Evolutionary conservation across 2,888 invertebrate genomes (phyloP).

Genomic region (Aphrophora alni): DNA sequence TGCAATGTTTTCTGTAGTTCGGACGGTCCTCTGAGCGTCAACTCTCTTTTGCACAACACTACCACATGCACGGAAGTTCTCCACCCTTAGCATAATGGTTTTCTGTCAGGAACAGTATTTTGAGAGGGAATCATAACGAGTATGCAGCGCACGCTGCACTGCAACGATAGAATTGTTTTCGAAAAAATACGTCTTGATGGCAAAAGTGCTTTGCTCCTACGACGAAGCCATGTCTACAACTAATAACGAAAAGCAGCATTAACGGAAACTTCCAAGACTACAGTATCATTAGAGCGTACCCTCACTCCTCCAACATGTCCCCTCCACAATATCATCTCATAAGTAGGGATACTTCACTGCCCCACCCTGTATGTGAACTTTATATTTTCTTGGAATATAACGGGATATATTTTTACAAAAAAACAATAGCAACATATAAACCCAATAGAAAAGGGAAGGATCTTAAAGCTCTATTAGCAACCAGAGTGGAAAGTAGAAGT

Average conservation of each 20-base stretch:
- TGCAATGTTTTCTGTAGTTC: conserved; percentile 14
- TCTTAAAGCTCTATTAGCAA: too few relatives aligned
- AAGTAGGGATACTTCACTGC: neutral
- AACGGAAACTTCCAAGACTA: conserved; percentile 2
- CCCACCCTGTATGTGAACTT: neutral
- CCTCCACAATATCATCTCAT: neutral
- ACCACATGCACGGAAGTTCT: neutral
- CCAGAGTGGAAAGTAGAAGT: too few relatives aligned
- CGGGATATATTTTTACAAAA: too few relatives aligned
- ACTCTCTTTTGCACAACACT: conserved; percentile 17
- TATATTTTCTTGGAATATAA: too few relatives aligned
- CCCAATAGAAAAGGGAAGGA: too few relatives aligned
- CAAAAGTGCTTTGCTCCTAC: neutral
- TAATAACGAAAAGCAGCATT: neutral
- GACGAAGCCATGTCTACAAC: conserved; percentile 18
- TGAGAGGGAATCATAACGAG: conserved; percentile 9
- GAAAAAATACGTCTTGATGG: conserved; percentile 16
- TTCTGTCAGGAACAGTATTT: neutral
- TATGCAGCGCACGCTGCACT: conserved; percentile 4
- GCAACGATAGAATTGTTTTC: conserved; percentile 18
- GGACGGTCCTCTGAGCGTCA: conserved; percentile 15
- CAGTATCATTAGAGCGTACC: conserved; percentile 10
- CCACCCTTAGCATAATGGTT: neutral
- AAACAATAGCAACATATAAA: too few relatives aligned
- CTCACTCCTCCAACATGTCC: conserved; percentile 15